Percentiles rank a stretch among this genome's conserved stretches.
Evolutionary conservation across 2,888 invertebrate genomes (phyloP).

Genomic region (Pandemis heparana): DNA sequence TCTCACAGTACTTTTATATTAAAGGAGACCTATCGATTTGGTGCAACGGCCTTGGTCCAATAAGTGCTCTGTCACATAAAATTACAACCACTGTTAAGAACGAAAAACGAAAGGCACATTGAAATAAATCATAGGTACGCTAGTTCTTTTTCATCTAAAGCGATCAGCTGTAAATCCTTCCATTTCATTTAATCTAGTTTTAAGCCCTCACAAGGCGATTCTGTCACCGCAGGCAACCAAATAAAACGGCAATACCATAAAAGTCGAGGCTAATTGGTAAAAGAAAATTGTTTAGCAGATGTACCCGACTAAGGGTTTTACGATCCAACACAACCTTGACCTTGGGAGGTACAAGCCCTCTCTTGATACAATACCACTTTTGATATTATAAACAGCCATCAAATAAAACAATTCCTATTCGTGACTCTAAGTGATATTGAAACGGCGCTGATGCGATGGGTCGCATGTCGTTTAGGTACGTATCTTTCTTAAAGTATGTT

Average conservation of each 20-base stretch:
- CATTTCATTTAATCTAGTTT: background rate
- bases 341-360: background rate
- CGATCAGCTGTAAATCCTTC: background rate
- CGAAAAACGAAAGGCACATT: background rate
- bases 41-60: too few relatives aligned
- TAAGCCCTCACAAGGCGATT: background rate
- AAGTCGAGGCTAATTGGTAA: constrained; percentile 5
- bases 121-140: background rate
- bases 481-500: too few relatives aligned
- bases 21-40: too few relatives aligned
- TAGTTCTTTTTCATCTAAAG: background rate
- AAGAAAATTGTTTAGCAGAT: background rate
- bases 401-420: constrained; percentile 51
- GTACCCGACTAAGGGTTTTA: constrained; percentile 14
- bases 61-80: background rate
- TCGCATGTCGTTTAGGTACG: too few relatives aligned
- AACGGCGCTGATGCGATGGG: too few relatives aligned
- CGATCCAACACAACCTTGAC: constrained; percentile 12
- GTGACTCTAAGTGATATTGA: background rate
- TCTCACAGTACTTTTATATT: too few relatives aligned
- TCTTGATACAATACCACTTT: constrained; percentile 49
- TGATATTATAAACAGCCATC: constrained; percentile 50
- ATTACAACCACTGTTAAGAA: background rate
- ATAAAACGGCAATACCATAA: constrained; percentile 9
- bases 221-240: background rate